phyloP scores from a whole-genome alignment of 2,797 vertebrate genomes.

The Clarias pachynema region DNA sequence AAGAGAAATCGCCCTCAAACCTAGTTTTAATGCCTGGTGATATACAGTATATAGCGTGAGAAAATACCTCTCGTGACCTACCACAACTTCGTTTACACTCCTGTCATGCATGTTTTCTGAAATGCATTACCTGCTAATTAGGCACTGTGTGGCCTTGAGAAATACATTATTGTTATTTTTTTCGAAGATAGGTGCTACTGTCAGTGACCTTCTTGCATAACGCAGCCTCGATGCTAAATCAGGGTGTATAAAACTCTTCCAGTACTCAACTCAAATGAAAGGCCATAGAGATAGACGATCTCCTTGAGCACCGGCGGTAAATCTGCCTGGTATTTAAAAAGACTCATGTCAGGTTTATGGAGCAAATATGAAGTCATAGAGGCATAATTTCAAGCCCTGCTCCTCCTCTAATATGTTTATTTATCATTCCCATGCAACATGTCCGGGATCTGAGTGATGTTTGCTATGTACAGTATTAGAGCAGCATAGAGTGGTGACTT shows the following conservation, averaged over 20 bases:
- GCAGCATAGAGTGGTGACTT: background rate
- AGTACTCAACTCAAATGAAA: slow-evolving; percentile 31
- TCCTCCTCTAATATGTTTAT: slow-evolving; percentile 67
- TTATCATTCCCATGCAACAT: slow-evolving; percentile 64
- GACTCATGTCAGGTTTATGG: slow-evolving; percentile 71
- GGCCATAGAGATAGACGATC: slow-evolving; percentile 39
- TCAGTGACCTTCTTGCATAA: slow-evolving; percentile 32
- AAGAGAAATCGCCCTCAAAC: slow-evolving; percentile 55
- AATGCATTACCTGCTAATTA: slow-evolving; percentile 26
- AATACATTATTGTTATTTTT: background rate
- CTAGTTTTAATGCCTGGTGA: slow-evolving; percentile 53
- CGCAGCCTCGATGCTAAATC: slow-evolving; percentile 5
- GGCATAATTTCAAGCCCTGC: slow-evolving; percentile 67
- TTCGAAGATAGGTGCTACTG: background rate
- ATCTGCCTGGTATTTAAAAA: slow-evolving; percentile 64
- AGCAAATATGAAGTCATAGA: slow-evolving; percentile 64
- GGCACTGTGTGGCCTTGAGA: slow-evolving; percentile 9
- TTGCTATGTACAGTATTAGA: slow-evolving; percentile 57
- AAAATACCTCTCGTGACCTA: slow-evolving; percentile 51
- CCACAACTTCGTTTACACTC: background rate
- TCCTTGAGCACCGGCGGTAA: slow-evolving; percentile 57
- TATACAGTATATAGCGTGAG: slow-evolving; percentile 57
- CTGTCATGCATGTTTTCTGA: background rate
- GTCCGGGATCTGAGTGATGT: slow-evolving; percentile 59
- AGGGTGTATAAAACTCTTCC: slow-evolving; percentile 24